phyloP scores from a whole-genome alignment of 2,888 invertebrate species.

The Halictus ligatus region DNA sequence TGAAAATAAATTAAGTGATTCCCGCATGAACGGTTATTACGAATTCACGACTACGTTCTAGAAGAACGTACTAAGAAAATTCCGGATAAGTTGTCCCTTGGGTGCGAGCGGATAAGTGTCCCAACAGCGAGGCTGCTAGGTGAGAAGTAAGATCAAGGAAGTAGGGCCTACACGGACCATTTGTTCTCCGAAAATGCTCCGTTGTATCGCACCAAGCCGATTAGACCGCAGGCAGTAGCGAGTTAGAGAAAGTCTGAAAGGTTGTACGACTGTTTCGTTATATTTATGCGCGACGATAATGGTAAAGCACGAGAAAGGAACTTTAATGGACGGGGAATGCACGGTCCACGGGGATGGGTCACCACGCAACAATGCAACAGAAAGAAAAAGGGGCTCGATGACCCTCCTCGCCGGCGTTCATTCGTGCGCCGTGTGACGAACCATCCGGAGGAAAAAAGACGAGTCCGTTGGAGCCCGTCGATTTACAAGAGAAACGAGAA shows the following conservation, averaged over 20 bases:
- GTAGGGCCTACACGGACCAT: not conserved
- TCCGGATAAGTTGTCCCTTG: not conserved
- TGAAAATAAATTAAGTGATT: not conserved
- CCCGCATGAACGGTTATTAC: not conserved
- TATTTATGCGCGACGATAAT: conserved; percentile 48
- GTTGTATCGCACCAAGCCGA: not conserved
- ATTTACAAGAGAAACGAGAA: conserved; percentile 59
- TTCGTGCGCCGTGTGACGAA: conserved; percentile 45
- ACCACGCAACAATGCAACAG: conserved; percentile 66
- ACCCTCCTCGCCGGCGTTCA: conserved; percentile 41
- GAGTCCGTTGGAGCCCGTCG: conserved; percentile 19
- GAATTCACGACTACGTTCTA: not conserved
- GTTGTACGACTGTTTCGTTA: conserved; percentile 36
- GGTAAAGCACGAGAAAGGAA: conserved; percentile 37
- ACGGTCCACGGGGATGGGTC: conserved; percentile 59
- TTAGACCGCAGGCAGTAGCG: not conserved
- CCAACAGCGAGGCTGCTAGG: not conserved
- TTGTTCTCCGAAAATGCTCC: not conserved
- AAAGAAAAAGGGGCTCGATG: conserved; percentile 54
- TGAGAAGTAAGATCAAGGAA: not conserved
- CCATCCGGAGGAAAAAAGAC: conserved; percentile 32
- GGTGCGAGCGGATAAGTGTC: not conserved
- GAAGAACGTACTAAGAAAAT: not conserved
- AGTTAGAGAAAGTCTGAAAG: conserved; percentile 17
- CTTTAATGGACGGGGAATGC: conserved; percentile 47